Evolutionary conservation across 92 coral and sea anemone genomes (phyloP), one percentile per base, ranked within the genome.

Genomic region (Galaxea fascicularis): DNA sequence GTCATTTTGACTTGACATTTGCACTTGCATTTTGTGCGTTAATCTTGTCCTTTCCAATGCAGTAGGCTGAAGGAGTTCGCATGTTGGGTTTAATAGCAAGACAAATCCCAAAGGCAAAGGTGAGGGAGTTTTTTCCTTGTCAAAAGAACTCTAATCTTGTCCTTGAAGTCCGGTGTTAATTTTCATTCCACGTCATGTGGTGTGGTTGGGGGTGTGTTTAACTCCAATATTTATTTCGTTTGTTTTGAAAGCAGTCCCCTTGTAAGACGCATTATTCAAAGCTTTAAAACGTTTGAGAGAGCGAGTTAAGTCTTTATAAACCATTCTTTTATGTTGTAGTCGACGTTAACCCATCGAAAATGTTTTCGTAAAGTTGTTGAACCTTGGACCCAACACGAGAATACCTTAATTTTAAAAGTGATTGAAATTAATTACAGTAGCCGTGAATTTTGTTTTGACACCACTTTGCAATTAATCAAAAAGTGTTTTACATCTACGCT

Each of bases 21-120:
- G 35, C 3, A 22, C 22, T 68, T n/a, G n/a, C n/a, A n/a, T n/a
- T n/a, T n/a, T n/a, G n/a, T n/a, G n/a, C n/a, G n/a, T n/a, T n/a
- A n/a, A n/a, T 35, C 41, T 35, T 35, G 6, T 35, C 41, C 41
- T 82, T 79, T 82, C 24, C 44, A 54, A 47, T 83, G 66, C 87
- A 83, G 87, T 74, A n/a, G 20, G 54, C 28, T 46, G 81, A 75
- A 58, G 52, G 64, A 74, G 53, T 83, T 49, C 81, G 82, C 31
- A 83, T 83, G 87, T 83, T 64, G 87, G 74, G 80, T 49, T 60
- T 64, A 49, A 65, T 41, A 18, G 22, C 73, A 46, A 83, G 81
- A 54, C 87, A 74, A 65, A 65, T 83, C 39, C 51, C 81, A 57
- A 83, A 83, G 39, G 80, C 82, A 8, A 62, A 83, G 80, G 87